phyloP scores from a whole-genome alignment of 1,140 invertebrate genomes.

The Scylla paramamosain region DNA sequence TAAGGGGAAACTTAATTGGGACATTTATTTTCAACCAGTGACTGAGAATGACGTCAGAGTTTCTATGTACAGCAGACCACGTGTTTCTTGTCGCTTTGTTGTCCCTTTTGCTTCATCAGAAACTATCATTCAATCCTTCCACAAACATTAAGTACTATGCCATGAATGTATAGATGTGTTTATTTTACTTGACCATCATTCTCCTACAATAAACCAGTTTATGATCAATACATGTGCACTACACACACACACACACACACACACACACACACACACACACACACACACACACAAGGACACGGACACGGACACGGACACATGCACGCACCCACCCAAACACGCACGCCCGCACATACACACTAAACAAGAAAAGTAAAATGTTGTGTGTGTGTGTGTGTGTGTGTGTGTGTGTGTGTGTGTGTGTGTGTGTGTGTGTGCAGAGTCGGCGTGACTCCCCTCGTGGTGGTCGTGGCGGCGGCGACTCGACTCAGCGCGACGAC shows the following conservation, averaged over 20 bases:
- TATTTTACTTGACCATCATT: no score
- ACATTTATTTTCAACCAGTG: no score
- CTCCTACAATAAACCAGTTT: no score
- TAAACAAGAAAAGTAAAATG: neutral
- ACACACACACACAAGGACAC: neutral
- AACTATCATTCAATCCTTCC: no score
- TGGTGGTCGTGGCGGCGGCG: neutral
- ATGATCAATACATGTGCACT: neutral
- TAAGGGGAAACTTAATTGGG: no score
- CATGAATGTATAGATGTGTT: no score
- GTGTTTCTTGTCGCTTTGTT: no score
- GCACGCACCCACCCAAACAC: neutral
- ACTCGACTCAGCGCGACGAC: neutral
- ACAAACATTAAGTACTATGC: no score
- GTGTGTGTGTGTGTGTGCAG: neutral
- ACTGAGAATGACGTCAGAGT: no score
- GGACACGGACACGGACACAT: neutral
- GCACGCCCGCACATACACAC: neutral
- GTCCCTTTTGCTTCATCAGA: no score
- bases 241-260: conserved; percentile 10
- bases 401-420: neutral
- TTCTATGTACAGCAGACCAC: no score
- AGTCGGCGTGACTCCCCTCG: neutral
- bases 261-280: conserved; percentile 25
- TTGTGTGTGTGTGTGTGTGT: neutral